phyloP scores from a whole-genome alignment of 1,140 invertebrate species.

The Chlorops oryzae region DNA sequence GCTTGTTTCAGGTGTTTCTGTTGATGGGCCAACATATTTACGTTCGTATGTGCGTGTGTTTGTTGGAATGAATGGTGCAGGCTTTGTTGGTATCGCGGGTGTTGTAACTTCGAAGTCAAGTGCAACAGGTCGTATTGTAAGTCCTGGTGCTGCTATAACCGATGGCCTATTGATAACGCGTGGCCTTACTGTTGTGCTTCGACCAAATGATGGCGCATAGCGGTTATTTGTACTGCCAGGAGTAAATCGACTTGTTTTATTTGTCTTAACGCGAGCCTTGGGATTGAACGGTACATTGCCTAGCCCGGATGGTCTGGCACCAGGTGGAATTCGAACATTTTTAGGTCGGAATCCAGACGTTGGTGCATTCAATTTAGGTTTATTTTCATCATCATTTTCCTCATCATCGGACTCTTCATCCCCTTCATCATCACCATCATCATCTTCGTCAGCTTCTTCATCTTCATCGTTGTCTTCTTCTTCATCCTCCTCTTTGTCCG shows the following conservation, averaged over 20 bases:
- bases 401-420: background rate
- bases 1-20: constrained; percentile 23
- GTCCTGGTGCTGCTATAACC: constrained; percentile 28
- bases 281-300: constrained; percentile 34
- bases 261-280: too few relatives aligned
- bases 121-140: constrained; percentile 33
- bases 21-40: constrained; percentile 39
- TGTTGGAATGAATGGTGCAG: constrained; percentile 36
- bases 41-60: constrained; percentile 41
- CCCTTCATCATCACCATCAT: background rate
- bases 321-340: constrained; percentile 33
- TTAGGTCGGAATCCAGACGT: constrained; percentile 23
- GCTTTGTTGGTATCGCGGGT: constrained; percentile 32
- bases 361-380: constrained; percentile 18
- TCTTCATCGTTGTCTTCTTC: constrained; percentile 14
- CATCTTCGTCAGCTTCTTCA: background rate
- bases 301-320: constrained; percentile 22
- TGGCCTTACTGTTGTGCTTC: constrained; percentile 33
- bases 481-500: constrained; percentile 19
- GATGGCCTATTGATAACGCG: constrained; percentile 37
- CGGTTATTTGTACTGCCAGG: too few relatives aligned
- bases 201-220: too few relatives aligned
- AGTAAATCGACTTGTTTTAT: too few relatives aligned
- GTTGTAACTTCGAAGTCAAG: constrained; percentile 36
- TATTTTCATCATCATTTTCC: constrained; percentile 10